phyloP scores from a whole-genome alignment of 2,113 vertebrate species.

The Bombycilla garrulus region DNA sequence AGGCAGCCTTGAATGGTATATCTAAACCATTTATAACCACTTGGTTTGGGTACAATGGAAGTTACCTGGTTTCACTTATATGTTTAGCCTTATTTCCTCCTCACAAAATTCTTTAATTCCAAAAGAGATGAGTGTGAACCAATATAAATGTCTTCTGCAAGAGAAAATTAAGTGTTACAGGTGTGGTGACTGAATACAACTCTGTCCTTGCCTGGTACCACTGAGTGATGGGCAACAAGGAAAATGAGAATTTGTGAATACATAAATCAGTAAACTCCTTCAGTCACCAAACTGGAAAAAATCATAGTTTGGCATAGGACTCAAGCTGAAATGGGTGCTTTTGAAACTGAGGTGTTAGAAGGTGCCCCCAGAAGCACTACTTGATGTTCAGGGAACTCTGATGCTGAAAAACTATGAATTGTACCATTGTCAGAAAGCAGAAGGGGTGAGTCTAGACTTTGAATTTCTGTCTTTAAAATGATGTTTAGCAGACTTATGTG shows the following conservation, averaged over 20 bases:
- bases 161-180: not conserved
- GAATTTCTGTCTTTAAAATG: not conserved
- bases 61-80: not conserved
- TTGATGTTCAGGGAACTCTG: not conserved
- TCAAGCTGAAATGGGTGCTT: fast-evolving
- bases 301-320: not conserved
- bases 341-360: not conserved
- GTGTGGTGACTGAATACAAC: not conserved
- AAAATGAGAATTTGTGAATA: not conserved
- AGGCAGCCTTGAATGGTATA: not conserved
- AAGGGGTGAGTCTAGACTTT: not conserved
- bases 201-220: not conserved
- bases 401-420: not conserved
- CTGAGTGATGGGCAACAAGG: not conserved
- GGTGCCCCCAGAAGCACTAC: not conserved
- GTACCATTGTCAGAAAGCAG: not conserved
- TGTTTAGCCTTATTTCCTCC: not conserved
- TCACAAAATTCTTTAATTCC: not conserved
- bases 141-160: not conserved
- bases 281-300: not conserved
- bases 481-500: not conserved
- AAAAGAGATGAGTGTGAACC: not conserved
- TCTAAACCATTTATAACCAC: not conserved
- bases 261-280: not conserved
- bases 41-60: not conserved